Evolutionary conservation across 2,797 vertebrate species (phyloP).

Genomic region (Propithecus deckenii): DNA sequence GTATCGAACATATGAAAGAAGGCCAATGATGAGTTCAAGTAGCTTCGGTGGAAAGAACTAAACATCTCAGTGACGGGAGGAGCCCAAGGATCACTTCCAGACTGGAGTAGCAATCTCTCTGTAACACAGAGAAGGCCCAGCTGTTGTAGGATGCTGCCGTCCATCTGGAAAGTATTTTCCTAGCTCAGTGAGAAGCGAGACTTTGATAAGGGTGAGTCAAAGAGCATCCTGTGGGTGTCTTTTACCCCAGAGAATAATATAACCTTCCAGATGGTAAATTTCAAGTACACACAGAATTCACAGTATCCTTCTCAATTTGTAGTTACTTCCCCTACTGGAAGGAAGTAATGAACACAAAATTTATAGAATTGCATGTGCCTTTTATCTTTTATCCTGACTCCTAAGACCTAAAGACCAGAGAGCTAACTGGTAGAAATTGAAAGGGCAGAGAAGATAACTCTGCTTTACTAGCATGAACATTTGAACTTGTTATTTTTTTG

Average conservation of each 20-base stretch:
- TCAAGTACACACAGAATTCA: neutral
- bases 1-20: neutral
- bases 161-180: slow-evolving; percentile 25
- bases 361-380: neutral
- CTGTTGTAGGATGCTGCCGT: neutral
- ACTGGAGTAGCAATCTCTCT: neutral
- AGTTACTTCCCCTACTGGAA: neutral
- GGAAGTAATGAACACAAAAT: neutral
- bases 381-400: neutral
- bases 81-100: neutral
- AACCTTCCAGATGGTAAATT: slow-evolving; percentile 21
- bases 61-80: neutral
- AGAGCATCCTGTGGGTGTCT: neutral
- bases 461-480: neutral
- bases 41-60: neutral
- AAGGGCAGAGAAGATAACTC: neutral
- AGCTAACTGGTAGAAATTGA: neutral
- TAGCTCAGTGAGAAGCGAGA: neutral
- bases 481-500: neutral
- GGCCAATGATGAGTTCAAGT: neutral
- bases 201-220: slow-evolving; percentile 10
- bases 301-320: neutral
- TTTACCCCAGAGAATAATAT: neutral
- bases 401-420: neutral
- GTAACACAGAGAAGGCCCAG: neutral